Evolutionary conservation across 2,113 vertebrate genomes (phyloP).

Genomic region (Cyprinodon variegatus): DNA sequence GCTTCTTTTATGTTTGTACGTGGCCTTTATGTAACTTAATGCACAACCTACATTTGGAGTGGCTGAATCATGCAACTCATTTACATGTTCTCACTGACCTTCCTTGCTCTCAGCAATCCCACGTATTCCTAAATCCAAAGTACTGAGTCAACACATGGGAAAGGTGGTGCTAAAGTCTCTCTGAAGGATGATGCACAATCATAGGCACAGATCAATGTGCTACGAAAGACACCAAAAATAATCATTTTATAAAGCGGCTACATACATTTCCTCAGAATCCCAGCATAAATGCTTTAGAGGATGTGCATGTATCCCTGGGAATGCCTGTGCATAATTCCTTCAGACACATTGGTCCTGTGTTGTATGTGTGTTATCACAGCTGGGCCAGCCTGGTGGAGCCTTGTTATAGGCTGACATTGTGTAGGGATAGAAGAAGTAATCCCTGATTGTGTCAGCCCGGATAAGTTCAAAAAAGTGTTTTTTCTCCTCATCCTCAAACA

Average conservation of each 20-base stretch:
- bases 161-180: conserved; percentile 35
- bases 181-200: conserved; percentile 9
- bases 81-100: conserved; percentile 72
- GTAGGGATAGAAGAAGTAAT: conserved; percentile 53
- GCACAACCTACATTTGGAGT: conserved; percentile 62
- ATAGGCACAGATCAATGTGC: not conserved
- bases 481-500: conserved; percentile 47
- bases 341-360: conserved; percentile 17
- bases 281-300: conserved; percentile 18
- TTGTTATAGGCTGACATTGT: conserved; percentile 43
- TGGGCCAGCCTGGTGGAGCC: conserved; percentile 40
- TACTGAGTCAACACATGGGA: conserved; percentile 53
- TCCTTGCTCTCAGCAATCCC: conserved; percentile 59
- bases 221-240: conserved; percentile 5
- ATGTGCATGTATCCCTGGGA: conserved; percentile 8
- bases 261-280: not conserved
- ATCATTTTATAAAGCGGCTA: not conserved
- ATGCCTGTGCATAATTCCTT: conserved; percentile 7
- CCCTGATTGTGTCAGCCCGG: conserved; percentile 62
- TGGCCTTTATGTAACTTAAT: conserved; percentile 65
- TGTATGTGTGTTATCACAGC: conserved; percentile 40
- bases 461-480: conserved; percentile 53
- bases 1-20: conserved; percentile 19
- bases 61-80: conserved; percentile 72
- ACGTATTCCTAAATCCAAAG: conserved; percentile 70